Evolutionary conservation across 92 coral and sea anemone species (phyloP), one percentile per base, ranked within the genome.

Genomic region (Phenganax subtilis): DNA sequence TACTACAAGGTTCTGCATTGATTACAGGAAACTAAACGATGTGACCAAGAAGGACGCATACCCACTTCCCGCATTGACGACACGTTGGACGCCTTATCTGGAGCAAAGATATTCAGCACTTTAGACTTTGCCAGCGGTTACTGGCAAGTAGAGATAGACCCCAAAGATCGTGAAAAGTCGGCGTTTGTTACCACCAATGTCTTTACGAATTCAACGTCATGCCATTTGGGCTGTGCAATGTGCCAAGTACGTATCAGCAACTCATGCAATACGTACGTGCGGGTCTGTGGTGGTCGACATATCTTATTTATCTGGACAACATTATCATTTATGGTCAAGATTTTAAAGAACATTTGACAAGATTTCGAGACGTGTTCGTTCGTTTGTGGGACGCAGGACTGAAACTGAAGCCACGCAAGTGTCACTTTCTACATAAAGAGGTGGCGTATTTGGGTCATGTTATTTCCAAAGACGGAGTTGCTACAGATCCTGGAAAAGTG

Each of bases 141-240:
- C 37, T 67, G 73, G 73, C 75, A 71, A 30, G 75, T 71, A 3
- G 75, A 71, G 75, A 20, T 71, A 37, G 54, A 71, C 55, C 75
- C 75, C 25, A 55, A 71, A 10, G 54, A 71, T 55, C 11, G 75
- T 7, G 75, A 71, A 55, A 71, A 71, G 44, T 16, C 75, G 8
- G 75, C 75, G 12, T 71, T 71, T 37, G 54, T 55, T 10, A 71
- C 54, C 54, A 71, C 51, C 73, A 28, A 29, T 54, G 52, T 10
- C 75, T 71, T 3, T 71, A 71, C 54, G 75, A 71, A 71, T 71
- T 71, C 44, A 71, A 71, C 9, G 75, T 71, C 10, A 71, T 71
- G 75, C 75, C 75, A 37, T 71, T 71, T 71, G 75, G 75, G 51
- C 29, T 71, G 11, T 71, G 75, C 75, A 71, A 71, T n/a, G 54